A percentile compares a stretch with the other conserved stretches of the same genome.
Conservation (phyloP, 2,113 vertebrate species). For the Puffinus mauretanicus region DNA sequence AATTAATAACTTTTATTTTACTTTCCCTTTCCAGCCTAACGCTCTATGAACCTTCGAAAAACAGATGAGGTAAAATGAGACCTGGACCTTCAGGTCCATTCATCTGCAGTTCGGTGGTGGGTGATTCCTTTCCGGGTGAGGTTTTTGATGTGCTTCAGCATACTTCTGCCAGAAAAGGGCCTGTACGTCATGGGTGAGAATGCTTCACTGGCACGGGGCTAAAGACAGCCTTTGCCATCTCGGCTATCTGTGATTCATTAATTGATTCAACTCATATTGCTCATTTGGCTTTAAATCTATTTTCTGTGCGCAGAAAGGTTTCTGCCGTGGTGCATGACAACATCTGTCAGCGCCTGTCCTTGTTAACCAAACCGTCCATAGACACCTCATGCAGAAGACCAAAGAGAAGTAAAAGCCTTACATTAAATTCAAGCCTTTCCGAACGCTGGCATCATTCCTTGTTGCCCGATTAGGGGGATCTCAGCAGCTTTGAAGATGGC, state of each 20-base stretch:
- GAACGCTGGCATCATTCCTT: neutral
- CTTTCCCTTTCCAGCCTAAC: neutral
- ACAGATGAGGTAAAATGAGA: neutral
- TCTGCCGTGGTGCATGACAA: neutral
- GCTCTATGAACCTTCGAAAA: neutral
- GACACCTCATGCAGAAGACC: neutral
- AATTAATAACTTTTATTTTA: neutral
- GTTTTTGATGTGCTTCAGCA: neutral
- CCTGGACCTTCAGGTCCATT: neutral
- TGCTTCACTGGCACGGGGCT: neutral
- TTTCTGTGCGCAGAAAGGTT: neutral
- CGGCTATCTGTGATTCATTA: neutral
- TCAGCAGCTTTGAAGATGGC: neutral
- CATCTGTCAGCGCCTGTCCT: neutral
- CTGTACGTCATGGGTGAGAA: neutral
- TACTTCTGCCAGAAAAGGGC: neutral
- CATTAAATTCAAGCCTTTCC: neutral
- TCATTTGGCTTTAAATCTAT: conserved; percentile 3
- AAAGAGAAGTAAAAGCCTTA: neutral
- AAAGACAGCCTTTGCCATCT: neutral
- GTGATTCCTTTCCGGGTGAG: neutral
- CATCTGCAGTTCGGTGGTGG: neutral
- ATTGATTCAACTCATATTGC: neutral
- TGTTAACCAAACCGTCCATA: neutral
- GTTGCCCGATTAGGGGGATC: neutral